These are phyloP conservation scores for Chydorus sphaericus DNA, from an alignment of 2,888 invertebrate species.

Conservation along the genomic window DNA sequence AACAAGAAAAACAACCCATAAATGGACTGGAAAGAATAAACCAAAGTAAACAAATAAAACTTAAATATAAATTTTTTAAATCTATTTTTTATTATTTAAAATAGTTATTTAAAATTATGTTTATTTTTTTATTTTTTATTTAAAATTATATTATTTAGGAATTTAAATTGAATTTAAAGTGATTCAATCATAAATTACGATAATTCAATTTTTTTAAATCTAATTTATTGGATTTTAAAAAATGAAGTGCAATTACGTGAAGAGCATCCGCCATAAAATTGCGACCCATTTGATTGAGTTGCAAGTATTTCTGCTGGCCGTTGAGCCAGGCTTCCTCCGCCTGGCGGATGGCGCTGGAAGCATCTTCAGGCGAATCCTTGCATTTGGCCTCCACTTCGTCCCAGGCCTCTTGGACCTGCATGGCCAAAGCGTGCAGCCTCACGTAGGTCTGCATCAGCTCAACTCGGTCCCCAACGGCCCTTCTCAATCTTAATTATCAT, in stretches of 20 bases:
- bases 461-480: conserved; percentile 44
- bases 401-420: conserved; percentile 47
- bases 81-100: too few species aligned
- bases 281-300: conserved; percentile 49
- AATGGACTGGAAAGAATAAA: not conserved
- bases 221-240: too few species aligned
- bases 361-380: conserved; percentile 32
- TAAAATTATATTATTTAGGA: too few species aligned
- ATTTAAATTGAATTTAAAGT: too few species aligned
- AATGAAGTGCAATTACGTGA: conserved; percentile 30
- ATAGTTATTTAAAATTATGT: too few species aligned
- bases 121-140: too few species aligned
- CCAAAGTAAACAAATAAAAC: not conserved
- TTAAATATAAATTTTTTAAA: too few species aligned
- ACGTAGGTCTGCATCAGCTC: conserved; percentile 50
- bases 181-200: too few species aligned
- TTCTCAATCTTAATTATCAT: conserved; percentile 44
- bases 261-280: conserved; percentile 46
- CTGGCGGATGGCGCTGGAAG: conserved; percentile 34
- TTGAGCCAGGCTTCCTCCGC: conserved; percentile 49
- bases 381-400: conserved; percentile 44
- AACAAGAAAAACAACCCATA: too few species aligned
- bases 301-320: conserved; percentile 44
- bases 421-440: conserved; percentile 53
- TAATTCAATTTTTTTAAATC: not conserved